Conservation (phyloP, 2,888 invertebrate species). For the Maniola hyperantus region DNA sequence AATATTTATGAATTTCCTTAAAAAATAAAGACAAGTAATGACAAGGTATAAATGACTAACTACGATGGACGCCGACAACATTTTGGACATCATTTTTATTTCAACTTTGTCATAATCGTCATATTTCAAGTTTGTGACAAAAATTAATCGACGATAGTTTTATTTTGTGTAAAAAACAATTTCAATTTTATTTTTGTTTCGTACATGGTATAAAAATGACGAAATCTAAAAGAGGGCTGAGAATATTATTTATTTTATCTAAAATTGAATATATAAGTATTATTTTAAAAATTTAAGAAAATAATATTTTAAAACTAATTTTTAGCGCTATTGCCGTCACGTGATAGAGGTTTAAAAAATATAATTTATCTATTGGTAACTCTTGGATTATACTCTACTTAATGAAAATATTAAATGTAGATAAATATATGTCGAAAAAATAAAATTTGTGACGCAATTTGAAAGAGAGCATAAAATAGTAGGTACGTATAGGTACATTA, state of each 20-base stretch:
- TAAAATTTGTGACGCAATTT: constrained; percentile 47
- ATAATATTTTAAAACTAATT: background rate
- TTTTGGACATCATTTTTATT: background rate
- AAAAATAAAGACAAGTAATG: constrained; percentile 3
- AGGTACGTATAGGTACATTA: constrained; percentile 25
- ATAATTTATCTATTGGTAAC: constrained; percentile 68
- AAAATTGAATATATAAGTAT: constrained; percentile 2
- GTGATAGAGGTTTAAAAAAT: constrained; percentile 46
- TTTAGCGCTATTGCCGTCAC: constrained; percentile 10
- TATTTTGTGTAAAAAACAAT: background rate
- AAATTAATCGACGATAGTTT: background rate
- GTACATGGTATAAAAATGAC: background rate
- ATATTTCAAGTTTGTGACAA: background rate
- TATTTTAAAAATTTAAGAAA: background rate
- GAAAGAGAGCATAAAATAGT: constrained; percentile 24
- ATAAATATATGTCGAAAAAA: constrained; percentile 3
- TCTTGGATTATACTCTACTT: constrained; percentile 63
- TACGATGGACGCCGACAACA: background rate
- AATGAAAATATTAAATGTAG: constrained; percentile 42
- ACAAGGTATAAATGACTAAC: constrained; percentile 11
- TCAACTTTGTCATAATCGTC: background rate
- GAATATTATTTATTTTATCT: background rate
- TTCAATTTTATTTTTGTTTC: background rate
- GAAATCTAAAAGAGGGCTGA: background rate
- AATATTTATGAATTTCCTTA: no score